Evolutionary conservation across 2,888 invertebrate species (phyloP).

Genomic region (Heterodera filipjevi): DNA sequence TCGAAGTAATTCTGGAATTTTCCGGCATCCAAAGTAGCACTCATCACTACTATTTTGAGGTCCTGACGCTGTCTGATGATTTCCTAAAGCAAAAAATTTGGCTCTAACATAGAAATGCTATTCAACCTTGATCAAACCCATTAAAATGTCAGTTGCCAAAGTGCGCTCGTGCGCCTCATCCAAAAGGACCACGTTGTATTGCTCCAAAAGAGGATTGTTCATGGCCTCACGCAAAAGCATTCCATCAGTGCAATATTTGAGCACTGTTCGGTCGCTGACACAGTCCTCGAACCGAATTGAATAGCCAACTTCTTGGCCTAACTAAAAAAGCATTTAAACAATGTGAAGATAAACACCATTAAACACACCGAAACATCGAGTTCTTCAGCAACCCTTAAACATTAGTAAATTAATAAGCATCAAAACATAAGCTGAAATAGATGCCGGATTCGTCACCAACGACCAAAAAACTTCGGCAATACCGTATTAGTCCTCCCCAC

Average conservation of each 20-base stretch:
- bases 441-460: too few species aligned
- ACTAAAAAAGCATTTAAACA: slow-evolving; percentile 52
- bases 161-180: slow-evolving; percentile 99
- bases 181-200: slow-evolving; percentile 89
- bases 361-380: slow-evolving; percentile 82
- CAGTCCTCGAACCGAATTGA: slow-evolving; percentile 99
- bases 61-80: slow-evolving; percentile 89
- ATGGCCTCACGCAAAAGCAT: slow-evolving; percentile 98
- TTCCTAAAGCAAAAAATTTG: slow-evolving; percentile 75
- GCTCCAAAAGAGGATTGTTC: slow-evolving; percentile 96
- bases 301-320: slow-evolving; percentile 89
- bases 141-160: slow-evolving; percentile 93
- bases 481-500: too few species aligned
- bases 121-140: slow-evolving; percentile 79
- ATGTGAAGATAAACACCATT: not conserved
- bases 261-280: slow-evolving; percentile 86
- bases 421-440: not conserved
- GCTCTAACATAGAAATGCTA: not conserved
- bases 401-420: not conserved
- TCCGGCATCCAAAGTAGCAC: slow-evolving; percentile 96
- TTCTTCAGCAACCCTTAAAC: slow-evolving; percentile 89
- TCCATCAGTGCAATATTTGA: slow-evolving; percentile 99
- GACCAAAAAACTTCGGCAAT: too few species aligned
- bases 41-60: slow-evolving; percentile 97
- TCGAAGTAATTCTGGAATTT: slow-evolving; percentile 98